Conservation (phyloP, 2,113 vertebrate genomes). For the Polyodon spathula region DNA sequence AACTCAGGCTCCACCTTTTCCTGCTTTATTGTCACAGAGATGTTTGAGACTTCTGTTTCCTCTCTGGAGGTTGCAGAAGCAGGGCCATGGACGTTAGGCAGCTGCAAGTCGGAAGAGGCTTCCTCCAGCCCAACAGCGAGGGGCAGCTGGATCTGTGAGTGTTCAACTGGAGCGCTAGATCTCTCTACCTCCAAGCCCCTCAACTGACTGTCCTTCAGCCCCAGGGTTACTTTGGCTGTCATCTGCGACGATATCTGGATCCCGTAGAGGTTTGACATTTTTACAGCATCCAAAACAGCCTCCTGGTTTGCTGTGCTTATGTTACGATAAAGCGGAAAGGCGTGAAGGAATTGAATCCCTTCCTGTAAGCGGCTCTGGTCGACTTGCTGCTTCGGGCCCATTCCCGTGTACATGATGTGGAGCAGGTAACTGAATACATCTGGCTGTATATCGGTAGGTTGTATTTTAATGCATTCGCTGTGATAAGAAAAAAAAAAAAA, state of each 20-base stretch:
- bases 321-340: constrained; percentile 80
- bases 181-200: constrained; percentile 38
- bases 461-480: constrained; percentile 97
- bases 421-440: constrained; percentile 96
- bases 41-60: constrained; percentile 52
- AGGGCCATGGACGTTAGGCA: constrained; percentile 38
- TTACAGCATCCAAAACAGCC: constrained; percentile 56
- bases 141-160: constrained; percentile 64
- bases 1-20: constrained; percentile 69
- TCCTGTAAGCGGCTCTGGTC: constrained; percentile 83
- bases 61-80: constrained; percentile 55
- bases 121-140: constrained; percentile 73
- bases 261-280: constrained; percentile 89
- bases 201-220: constrained; percentile 48
- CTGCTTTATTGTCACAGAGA: constrained; percentile 67
- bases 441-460: constrained; percentile 92
- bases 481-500: constrained; percentile 68
- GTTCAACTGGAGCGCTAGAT: constrained; percentile 42
- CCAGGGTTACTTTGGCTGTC: constrained; percentile 56
- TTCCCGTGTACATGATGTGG: constrained; percentile 95
- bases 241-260: constrained; percentile 94
- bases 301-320: constrained; percentile 57
- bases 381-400: constrained; percentile 82
- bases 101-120: constrained; percentile 50
- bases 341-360: constrained; percentile 90